A percentile compares a stretch with the other conserved stretches of the same genome.
Evolutionary conservation across 2,113 vertebrate genomes (phyloP).

Genomic region (Lonchura striata): DNA sequence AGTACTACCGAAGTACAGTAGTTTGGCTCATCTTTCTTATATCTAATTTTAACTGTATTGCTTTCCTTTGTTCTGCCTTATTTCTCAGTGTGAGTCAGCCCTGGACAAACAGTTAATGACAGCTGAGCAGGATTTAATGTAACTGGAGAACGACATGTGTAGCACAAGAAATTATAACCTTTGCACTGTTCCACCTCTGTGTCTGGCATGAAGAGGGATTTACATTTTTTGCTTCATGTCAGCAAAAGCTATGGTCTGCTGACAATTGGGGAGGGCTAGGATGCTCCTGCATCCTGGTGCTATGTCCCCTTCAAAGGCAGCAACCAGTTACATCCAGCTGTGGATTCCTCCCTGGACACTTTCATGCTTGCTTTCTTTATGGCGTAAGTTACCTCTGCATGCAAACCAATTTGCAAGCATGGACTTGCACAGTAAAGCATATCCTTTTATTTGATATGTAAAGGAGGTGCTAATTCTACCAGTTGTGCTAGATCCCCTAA

Average conservation of each 20-base stretch:
- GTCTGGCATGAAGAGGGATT: neutral
- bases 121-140: slow-evolving; percentile 12
- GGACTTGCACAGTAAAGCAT: neutral
- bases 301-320: neutral
- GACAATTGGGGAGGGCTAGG: neutral
- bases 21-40: neutral
- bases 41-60: neutral
- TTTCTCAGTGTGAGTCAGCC: neutral
- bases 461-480: neutral
- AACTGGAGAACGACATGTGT: neutral
- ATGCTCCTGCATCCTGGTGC: neutral
- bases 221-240: neutral
- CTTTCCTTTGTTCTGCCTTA: neutral
- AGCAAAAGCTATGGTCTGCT: neutral
- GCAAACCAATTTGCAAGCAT: neutral
- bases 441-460: neutral
- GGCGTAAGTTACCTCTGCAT: neutral
- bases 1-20: neutral
- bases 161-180: slow-evolving; percentile 14
- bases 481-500: neutral
- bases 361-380: neutral
- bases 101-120: slow-evolving; percentile 16
- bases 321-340: neutral
- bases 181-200: neutral
- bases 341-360: neutral